These are phyloP conservation scores for Anolis carolinensis DNA, from an alignment of 2,113 vertebrate genomes.

Conservation along the genomic window DNA sequence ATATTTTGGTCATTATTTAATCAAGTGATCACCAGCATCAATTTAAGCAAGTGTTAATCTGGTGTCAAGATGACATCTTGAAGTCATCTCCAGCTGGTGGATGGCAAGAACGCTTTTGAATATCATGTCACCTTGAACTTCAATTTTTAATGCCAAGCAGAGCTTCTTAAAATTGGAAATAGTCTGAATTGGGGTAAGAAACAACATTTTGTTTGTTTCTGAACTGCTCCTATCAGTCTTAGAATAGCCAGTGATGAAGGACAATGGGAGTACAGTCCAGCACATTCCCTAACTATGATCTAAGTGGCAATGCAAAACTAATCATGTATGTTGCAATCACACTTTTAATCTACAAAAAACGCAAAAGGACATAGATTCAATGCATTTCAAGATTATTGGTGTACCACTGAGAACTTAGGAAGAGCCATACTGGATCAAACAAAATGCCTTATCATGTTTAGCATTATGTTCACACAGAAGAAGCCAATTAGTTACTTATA, in stretches of 20 bases:
- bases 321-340: neutral
- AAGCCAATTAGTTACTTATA: neutral
- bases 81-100: constrained; percentile 26
- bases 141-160: neutral
- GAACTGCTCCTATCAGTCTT: neutral
- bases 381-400: neutral
- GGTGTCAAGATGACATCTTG: constrained; percentile 47
- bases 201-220: neutral
- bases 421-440: neutral
- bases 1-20: constrained; percentile 30
- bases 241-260: neutral
- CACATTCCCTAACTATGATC: neutral
- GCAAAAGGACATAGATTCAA: neutral
- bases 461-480: neutral
- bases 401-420: neutral
- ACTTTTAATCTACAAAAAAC: neutral
- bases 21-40: constrained; percentile 45
- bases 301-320: neutral
- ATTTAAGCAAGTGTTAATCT: constrained; percentile 31
- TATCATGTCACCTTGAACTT: neutral
- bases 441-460: neutral
- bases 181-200: neutral
- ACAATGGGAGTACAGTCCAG: neutral
- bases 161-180: neutral
- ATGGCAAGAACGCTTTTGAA: constrained; percentile 4